These are phyloP conservation scores for Oxyura jamaicensis DNA, from an alignment of 2,113 vertebrate genomes.

Conservation along the genomic window DNA sequence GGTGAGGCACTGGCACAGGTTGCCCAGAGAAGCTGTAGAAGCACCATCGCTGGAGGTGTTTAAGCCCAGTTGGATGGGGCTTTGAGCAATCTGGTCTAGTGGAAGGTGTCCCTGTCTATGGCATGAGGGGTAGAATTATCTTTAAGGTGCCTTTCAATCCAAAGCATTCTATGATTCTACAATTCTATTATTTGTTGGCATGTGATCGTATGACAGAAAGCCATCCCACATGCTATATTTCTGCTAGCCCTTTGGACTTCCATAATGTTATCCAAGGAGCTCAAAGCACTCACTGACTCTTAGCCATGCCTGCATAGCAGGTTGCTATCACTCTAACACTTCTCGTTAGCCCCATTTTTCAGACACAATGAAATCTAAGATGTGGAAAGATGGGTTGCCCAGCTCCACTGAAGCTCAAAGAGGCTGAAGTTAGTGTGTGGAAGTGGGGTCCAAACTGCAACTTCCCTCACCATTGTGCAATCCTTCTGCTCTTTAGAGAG, in stretches of 20 bases:
- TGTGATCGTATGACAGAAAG: not conserved
- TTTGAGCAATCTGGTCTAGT: too few relatives aligned
- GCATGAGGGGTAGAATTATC: too few relatives aligned
- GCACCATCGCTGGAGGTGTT: too few relatives aligned
- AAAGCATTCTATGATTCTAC: too few relatives aligned
- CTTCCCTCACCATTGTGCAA: not conserved
- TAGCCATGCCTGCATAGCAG: not conserved
- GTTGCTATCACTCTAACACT: fast-evolving
- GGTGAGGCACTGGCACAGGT: too few relatives aligned
- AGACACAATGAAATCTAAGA: not conserved
- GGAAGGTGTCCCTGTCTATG: too few relatives aligned
- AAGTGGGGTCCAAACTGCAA: not conserved
- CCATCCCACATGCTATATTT: fast-evolving
- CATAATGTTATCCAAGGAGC: not conserved
- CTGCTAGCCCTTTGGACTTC: not conserved
- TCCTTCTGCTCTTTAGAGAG: not conserved
- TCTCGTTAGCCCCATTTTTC: not conserved
- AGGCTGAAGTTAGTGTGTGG: not conserved
- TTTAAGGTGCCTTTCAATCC: too few relatives aligned
- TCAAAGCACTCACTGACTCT: not conserved
- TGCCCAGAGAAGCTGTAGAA: too few relatives aligned
- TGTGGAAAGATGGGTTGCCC: not conserved
- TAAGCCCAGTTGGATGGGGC: too few relatives aligned
- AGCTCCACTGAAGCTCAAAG: not conserved
- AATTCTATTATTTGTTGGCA: not conserved